Evolutionary conservation across 2,888 invertebrate species (phyloP).

Genomic region (Acleris cristana): DNA sequence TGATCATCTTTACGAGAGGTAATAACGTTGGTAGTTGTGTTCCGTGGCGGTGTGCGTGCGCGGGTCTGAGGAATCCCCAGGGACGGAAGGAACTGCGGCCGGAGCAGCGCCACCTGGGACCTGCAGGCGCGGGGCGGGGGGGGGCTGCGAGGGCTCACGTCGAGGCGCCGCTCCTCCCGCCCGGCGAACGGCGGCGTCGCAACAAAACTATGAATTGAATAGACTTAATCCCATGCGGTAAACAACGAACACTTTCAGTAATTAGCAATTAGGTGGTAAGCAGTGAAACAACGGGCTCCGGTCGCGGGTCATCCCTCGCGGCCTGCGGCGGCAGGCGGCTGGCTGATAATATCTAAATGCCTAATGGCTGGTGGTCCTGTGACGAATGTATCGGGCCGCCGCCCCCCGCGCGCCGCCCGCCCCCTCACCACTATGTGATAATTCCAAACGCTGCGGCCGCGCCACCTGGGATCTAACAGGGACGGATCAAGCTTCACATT

Average conservation of each 20-base stretch:
- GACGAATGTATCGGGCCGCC: constrained; percentile 80
- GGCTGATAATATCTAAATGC: constrained; percentile 84
- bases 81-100: constrained; percentile 79
- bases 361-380: constrained; percentile 85
- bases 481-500: constrained; percentile 56
- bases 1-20: constrained; percentile 46
- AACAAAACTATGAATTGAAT: constrained; percentile 22
- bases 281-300: constrained; percentile 73
- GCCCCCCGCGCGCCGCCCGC: constrained; percentile 42
- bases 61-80: constrained; percentile 67
- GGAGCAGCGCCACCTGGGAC: constrained; percentile 78
- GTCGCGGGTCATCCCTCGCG: constrained; percentile 77
- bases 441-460: constrained; percentile 84
- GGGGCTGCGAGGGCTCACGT: constrained; percentile 14
- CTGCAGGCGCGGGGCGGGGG: constrained; percentile 43
- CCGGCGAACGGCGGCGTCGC: background rate
- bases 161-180: constrained; percentile 38
- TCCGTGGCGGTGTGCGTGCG: constrained; percentile 57
- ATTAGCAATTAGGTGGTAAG: constrained; percentile 59
- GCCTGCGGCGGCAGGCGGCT: constrained; percentile 37
- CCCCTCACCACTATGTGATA: constrained; percentile 82
- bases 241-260: constrained; percentile 79
- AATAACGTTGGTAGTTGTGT: constrained; percentile 46
- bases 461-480: constrained; percentile 82
- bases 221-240: constrained; percentile 52